Evolutionary conservation across 2,113 vertebrate genomes (phyloP).

Genomic region (Bubalus kerabau): DNA sequence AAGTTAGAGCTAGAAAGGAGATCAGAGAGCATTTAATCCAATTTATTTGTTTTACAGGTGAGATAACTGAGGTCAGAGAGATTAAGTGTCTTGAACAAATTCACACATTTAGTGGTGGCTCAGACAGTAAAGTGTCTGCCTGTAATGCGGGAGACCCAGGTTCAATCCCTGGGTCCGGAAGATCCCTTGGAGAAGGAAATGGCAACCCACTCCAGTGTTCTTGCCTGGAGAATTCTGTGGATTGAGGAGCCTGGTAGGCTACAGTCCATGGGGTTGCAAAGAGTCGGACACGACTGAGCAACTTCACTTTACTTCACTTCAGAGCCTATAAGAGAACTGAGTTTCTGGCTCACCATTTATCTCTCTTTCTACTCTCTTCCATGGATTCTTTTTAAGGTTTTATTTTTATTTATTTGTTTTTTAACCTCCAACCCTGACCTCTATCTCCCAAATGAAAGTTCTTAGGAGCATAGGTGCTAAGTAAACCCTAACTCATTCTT

Average conservation of each 20-base stretch:
- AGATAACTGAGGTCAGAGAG: neutral
- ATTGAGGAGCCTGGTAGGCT: neutral
- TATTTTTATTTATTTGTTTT: neutral
- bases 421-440: neutral
- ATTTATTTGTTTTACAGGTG: neutral
- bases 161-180: no score
- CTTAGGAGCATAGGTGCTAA: neutral
- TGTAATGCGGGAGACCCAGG: no score
- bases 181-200: neutral
- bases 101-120: neutral
- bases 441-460: neutral
- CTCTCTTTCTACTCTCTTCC: neutral
- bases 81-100: neutral
- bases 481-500: neutral
- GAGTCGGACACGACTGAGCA: accelerated
- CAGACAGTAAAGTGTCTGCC: no score
- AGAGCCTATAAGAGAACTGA: neutral
- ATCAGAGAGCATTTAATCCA: neutral
- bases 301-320: neutral
- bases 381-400: neutral
- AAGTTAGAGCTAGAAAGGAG: neutral
- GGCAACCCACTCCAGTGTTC: neutral
- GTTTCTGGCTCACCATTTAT: neutral
- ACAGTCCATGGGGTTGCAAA: neutral
- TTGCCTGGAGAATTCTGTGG: neutral